These are phyloP conservation scores for Notamacropus eugenii DNA, from an alignment of 2,797 vertebrate species.

Conservation along the genomic window DNA sequence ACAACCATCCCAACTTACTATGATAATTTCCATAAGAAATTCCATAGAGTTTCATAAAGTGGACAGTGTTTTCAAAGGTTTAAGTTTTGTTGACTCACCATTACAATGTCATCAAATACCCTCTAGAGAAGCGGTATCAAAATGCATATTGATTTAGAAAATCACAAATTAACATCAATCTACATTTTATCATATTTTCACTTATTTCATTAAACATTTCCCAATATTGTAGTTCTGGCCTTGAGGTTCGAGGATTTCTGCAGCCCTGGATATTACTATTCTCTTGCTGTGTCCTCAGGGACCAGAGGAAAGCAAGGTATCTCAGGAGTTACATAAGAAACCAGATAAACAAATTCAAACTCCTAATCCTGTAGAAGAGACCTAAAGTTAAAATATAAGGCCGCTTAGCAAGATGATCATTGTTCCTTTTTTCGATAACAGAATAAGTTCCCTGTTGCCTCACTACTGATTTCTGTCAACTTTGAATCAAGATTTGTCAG, in stretches of 20 bases:
- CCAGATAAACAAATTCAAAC: constrained; percentile 66
- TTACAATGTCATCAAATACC: constrained; percentile 62
- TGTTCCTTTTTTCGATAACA: neutral
- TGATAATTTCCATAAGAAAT: constrained; percentile 57
- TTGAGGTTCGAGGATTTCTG: constrained; percentile 27
- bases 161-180: neutral
- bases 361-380: constrained; percentile 43
- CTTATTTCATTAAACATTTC: neutral
- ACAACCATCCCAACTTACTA: constrained; percentile 37
- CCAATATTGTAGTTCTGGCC: neutral
- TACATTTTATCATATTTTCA: neutral
- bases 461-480: constrained; percentile 26
- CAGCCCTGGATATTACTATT: constrained; percentile 65
- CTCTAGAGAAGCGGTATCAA: constrained; percentile 69
- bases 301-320: constrained; percentile 65
- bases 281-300: constrained; percentile 57
- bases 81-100: constrained; percentile 56
- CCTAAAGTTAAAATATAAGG: constrained; percentile 25
- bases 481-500: neutral
- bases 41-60: constrained; percentile 38
- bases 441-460: constrained; percentile 4
- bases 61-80: neutral
- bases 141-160: constrained; percentile 53
- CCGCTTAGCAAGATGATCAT: neutral
- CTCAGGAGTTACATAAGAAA: constrained; percentile 64